Conservation (phyloP, 2,797 vertebrate species). For the Myoxocephalus aenaeus region DNA sequence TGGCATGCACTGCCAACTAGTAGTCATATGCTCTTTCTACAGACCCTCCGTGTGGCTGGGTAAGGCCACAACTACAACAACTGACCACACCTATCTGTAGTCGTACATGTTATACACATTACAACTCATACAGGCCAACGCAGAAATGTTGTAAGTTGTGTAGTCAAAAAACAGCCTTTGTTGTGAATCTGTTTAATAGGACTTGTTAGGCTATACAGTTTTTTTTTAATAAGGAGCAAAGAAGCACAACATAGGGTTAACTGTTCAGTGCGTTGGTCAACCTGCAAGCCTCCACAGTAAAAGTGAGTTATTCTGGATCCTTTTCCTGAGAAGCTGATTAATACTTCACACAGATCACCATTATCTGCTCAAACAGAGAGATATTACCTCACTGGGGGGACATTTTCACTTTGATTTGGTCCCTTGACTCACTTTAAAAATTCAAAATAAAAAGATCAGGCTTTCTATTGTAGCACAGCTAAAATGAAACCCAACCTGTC, state of each 20-base stretch:
- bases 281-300: not conserved
- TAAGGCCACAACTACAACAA: not conserved
- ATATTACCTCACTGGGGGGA: not conserved
- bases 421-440: conserved; percentile 11
- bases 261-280: not conserved
- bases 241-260: not conserved
- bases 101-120: not conserved
- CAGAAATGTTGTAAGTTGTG: not conserved
- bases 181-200: not conserved
- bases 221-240: not conserved
- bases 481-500: conserved; percentile 33
- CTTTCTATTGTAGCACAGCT: not conserved
- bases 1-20: conserved; percentile 3
- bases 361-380: conserved; percentile 7
- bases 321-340: conserved; percentile 26
- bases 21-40: not conserved
- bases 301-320: conserved; percentile 10
- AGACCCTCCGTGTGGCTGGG: not conserved
- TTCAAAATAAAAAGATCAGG: conserved; percentile 17
- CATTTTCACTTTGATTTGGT: not conserved
- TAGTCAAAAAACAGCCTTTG: not conserved
- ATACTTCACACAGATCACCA: conserved; percentile 20
- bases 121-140: not conserved
- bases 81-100: not conserved
- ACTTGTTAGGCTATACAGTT: not conserved